Base-by-base conservation (phyloP, 2,888 invertebrate genomes). In the Polymixis lichenea region DNA sequence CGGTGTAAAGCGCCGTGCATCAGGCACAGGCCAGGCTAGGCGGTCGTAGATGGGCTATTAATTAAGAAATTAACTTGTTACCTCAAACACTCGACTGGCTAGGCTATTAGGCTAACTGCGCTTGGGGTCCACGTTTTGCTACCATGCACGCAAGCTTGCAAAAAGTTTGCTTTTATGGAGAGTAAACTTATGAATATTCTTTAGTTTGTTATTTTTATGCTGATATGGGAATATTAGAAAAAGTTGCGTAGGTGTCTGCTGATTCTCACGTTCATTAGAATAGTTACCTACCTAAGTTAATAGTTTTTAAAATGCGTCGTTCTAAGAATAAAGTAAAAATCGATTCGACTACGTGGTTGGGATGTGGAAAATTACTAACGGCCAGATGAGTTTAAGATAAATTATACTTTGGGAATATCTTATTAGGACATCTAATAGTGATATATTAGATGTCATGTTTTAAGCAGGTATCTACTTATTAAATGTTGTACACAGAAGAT, bases 161-260 rank as follows among this genome's bases (percentile, higher is more conserved):
- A 76, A 83, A 81, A 84, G 62, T 61, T 38, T 28, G 68, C 72
- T 13, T 61, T 17, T 60, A 75, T 13, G 67, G 61, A 60, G 56
- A 60, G 80, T 74, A 58, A 62, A 73, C 65, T 73, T 73, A 85
- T 86, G 70, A 86, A 85, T 86, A 86, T 86, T 79, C 46, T 69
- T n/a, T 49, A 25, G 32, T 65, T 76, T 53, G 38, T 73, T 73
- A 67, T 79, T 78, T 79, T 77, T 72, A 72, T 82, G 74, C 72
- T 77, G 78, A 69, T 71, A 65, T 68, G 69, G 75, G 66, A 74
- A 79, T 78, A 65, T 28, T 17, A 56, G 43, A 81, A 76, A 81
- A 55, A 62, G 8, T 32, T n/a, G 38, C 46, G 32, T 28, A 7
- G 49, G 32, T 60, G 43, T 43, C 22, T 61, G 13, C 66, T 32